These are phyloP conservation scores for Glomeris maerens DNA, from an alignment of 1,140 invertebrate species.

Conservation along the genomic window DNA sequence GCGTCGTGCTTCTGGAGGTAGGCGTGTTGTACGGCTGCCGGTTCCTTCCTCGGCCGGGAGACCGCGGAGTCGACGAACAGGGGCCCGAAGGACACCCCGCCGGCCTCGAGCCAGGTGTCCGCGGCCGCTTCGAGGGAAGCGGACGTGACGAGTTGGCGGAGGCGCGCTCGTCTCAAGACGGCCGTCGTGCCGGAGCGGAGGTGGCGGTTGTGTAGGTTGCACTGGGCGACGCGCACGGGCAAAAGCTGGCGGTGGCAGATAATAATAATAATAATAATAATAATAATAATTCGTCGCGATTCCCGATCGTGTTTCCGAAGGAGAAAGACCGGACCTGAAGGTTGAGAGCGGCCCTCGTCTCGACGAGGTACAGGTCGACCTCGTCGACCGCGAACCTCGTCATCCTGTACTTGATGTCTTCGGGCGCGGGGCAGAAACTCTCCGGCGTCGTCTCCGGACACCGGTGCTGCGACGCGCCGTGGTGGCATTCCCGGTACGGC, in stretches of 20 bases:
- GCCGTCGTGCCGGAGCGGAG: slow-evolving; percentile 80
- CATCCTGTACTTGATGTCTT: slow-evolving; percentile 91
- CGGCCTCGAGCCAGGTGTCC: slow-evolving; percentile 74
- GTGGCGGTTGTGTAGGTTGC: slow-evolving; percentile 82
- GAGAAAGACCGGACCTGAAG: slow-evolving; percentile 50
- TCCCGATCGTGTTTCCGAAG: no score
- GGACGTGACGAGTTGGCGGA: slow-evolving; percentile 41
- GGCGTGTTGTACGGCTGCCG: slow-evolving; percentile 22
- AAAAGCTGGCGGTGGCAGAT: slow-evolving; percentile 42
- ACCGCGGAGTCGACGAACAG: slow-evolving; percentile 76
- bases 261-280: slow-evolving; percentile 2
- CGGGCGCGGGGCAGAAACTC: slow-evolving; percentile 56
- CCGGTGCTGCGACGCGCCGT: slow-evolving; percentile 56
- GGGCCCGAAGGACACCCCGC: slow-evolving; percentile 74
- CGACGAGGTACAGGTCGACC: slow-evolving; percentile 78
- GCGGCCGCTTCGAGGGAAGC: background rate
- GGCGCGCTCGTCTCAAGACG: slow-evolving; percentile 58
- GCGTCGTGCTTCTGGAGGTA: slow-evolving; percentile 81
- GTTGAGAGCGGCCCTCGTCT: slow-evolving; percentile 71
- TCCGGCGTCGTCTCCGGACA: slow-evolving; percentile 53
- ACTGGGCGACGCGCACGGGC: slow-evolving; percentile 72
- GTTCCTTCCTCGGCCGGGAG: slow-evolving; percentile 27
- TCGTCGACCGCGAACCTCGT: slow-evolving; percentile 78
- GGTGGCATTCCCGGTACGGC: slow-evolving; percentile 65
- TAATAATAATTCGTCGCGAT: no score